Evolutionary conservation across 2,797 vertebrate genomes (phyloP).

Genomic region (Sarcophilus harrisii): DNA sequence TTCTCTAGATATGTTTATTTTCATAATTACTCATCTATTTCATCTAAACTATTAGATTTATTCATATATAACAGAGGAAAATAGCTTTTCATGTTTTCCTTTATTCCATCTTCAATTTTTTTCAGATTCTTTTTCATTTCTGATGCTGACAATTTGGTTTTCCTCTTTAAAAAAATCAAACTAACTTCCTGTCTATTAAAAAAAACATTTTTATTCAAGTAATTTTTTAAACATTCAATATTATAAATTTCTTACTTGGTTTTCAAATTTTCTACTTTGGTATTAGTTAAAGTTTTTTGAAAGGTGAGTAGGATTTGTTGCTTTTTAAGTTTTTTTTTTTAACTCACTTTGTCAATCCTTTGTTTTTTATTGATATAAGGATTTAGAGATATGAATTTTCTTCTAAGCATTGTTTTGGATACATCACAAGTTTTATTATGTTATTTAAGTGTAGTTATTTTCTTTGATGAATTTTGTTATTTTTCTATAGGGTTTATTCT

Average conservation of each 20-base stretch:
- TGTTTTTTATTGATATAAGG: background rate
- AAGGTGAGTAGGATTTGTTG: background rate
- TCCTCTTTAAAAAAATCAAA: background rate
- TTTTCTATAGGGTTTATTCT: background rate
- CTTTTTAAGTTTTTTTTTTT: background rate
- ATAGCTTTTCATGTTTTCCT: background rate
- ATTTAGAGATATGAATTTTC: background rate
- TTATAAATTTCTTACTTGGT: background rate
- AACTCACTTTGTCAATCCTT: background rate
- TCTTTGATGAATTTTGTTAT: background rate
- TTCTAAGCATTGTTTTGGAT: background rate
- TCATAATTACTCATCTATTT: background rate
- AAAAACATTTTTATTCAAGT: background rate
- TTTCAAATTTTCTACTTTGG: background rate
- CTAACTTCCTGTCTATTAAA: background rate
- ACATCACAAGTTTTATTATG: background rate
- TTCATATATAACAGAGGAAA: background rate
- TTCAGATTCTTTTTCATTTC: background rate
- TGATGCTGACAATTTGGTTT: background rate
- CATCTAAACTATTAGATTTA: background rate
- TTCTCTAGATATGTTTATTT: background rate
- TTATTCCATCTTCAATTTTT: background rate
- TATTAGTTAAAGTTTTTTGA: background rate
- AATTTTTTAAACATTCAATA: background rate
- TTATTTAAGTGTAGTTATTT: background rate